Conservation (phyloP, 1,140 invertebrate genomes). For the Drosophila rufa region DNA sequence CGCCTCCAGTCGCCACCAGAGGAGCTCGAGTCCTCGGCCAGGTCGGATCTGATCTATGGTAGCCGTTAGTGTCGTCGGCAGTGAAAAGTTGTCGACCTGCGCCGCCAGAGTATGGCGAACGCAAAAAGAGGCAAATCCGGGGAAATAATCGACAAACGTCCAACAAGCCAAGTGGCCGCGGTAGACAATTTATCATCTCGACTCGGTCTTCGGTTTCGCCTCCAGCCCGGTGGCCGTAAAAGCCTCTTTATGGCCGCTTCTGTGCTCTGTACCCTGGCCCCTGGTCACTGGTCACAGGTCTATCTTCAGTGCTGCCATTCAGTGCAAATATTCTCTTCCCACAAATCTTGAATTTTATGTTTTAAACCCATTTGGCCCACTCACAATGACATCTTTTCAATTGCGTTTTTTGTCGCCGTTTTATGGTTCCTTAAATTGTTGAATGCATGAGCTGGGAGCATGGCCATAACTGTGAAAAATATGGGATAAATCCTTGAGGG, state of each 20-base stretch:
- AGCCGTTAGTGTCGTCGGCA: conserved; percentile 67
- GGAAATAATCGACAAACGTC: conserved; percentile 62
- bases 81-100: conserved; percentile 73
- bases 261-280: conserved; percentile 40
- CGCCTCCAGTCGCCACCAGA: conserved; percentile 1
- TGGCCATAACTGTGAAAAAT: neutral
- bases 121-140: conserved; percentile 17
- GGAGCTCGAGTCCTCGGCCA: conserved; percentile 28
- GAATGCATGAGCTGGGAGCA: neutral
- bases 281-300: conserved; percentile 26
- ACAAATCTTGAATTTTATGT: conserved; percentile 56
- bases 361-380: conserved; percentile 3
- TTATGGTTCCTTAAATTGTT: conserved; percentile 18
- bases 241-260: conserved; percentile 75
- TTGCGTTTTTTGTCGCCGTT: conserved; percentile 18
- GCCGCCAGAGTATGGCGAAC: conserved; percentile 21
- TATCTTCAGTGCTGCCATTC: conserved; percentile 1
- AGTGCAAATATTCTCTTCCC: no score
- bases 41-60: conserved; percentile 63
- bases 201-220: conserved; percentile 53
- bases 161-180: conserved; percentile 57
- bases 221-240: conserved; percentile 66
- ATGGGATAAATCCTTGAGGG: neutral
- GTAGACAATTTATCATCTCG: conserved; percentile 73
- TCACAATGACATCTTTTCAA: conserved; percentile 26